Conservation (phyloP, 2,888 invertebrate genomes). For the Macrosiphum euphorbiae region DNA sequence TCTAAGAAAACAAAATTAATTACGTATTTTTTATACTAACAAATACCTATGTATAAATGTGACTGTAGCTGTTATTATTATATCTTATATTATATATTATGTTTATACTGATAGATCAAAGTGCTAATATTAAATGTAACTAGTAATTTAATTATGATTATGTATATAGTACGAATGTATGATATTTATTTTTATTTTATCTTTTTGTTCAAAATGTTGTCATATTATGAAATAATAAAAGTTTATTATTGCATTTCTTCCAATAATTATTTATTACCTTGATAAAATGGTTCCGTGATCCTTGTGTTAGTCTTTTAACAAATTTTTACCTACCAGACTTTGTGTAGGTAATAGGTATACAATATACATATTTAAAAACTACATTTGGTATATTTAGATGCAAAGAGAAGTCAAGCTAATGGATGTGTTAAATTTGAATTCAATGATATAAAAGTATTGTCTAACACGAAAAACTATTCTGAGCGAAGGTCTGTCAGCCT, state of each 20-base stretch:
- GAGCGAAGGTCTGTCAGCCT: no score
- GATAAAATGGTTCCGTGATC: background rate
- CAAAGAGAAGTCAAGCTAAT: no score
- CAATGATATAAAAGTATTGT: no score
- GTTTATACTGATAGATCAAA: conserved; percentile 44
- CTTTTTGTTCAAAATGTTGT: conserved; percentile 21
- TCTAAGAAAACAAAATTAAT: background rate
- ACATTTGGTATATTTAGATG: no score
- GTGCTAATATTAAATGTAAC: conserved; percentile 52
- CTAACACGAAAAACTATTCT: no score
- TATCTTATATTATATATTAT: background rate
- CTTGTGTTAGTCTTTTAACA: background rate
- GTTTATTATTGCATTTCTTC: background rate
- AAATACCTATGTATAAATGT: background rate
- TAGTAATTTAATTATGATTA: conserved; percentile 39
- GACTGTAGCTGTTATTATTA: background rate
- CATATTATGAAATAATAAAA: conserved; percentile 35
- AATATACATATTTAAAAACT: no score
- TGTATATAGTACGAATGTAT: background rate
- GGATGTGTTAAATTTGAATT: no score
- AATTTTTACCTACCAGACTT: background rate
- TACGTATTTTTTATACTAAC: background rate
- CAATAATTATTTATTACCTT: background rate
- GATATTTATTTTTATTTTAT: background rate
- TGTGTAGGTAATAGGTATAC: no score